Percentiles rank a stretch among this genome's conserved stretches.
These are phyloP conservation scores for Polydrusus cervinus DNA, from an alignment of 2,888 invertebrate species.

Conservation along the genomic window DNA sequence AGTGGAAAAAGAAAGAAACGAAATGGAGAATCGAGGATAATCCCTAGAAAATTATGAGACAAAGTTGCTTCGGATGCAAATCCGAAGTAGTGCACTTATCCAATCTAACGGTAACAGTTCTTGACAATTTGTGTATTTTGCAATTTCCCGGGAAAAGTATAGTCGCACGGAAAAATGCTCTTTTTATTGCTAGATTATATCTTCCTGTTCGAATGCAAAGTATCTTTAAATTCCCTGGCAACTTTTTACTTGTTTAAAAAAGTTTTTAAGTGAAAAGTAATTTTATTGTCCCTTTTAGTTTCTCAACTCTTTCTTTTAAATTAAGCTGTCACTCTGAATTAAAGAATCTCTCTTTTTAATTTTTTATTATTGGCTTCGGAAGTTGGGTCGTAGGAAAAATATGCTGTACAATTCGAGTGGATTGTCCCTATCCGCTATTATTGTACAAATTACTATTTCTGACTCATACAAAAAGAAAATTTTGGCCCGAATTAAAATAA, in stretches of 20 bases:
- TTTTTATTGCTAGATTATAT: conserved; percentile 55
- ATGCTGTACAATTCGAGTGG: too few relatives aligned
- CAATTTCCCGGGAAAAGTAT: conserved; percentile 51
- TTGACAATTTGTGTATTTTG: conserved; percentile 55
- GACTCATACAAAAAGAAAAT: too few relatives aligned
- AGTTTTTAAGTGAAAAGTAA: conserved; percentile 52
- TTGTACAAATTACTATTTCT: too few relatives aligned
- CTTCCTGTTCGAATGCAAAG: conserved; percentile 47
- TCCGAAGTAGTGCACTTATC: conserved; percentile 53
- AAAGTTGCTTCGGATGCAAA: conserved; percentile 55
- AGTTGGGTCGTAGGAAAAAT: too few relatives aligned
- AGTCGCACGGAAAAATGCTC: conserved; percentile 48
- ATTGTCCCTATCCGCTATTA: too few relatives aligned
- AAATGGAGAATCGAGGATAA: conserved; percentile 40
- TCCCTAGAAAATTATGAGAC: conserved; percentile 52
- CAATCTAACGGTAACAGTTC: conserved; percentile 54
- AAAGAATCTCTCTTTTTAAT: conserved; percentile 26
- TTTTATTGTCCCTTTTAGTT: conserved; percentile 45
- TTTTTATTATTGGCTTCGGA: neutral
- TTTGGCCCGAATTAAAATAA: too few relatives aligned
- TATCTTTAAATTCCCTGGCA: conserved; percentile 34
- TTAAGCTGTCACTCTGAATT: conserved; percentile 41
- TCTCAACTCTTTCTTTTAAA: conserved; percentile 47
- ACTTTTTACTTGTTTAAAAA: conserved; percentile 48
- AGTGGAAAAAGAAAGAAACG: conserved; percentile 19